Conservation (phyloP, 2,113 vertebrate genomes). For the Anser brachyrhynchus region DNA sequence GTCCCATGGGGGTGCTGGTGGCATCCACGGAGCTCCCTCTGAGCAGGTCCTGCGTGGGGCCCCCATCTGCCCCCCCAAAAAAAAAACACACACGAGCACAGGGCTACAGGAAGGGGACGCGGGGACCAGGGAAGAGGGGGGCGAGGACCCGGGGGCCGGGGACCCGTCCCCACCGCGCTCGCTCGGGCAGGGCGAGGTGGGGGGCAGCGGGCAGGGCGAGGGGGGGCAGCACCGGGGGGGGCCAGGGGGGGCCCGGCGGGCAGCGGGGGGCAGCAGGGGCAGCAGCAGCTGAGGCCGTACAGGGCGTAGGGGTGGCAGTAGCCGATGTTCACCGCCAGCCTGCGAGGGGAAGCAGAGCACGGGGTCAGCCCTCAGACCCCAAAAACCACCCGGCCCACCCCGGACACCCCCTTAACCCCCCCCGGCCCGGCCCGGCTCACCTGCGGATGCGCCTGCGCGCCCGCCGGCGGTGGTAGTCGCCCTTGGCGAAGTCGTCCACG, state of each 20-base stretch:
- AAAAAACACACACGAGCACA: no score
- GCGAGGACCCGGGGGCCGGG: background rate
- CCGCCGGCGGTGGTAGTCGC: conserved; percentile 83
- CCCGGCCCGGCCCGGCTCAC: background rate
- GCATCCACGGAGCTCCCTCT: background rate
- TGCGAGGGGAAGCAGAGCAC: background rate
- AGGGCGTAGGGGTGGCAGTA: conserved; percentile 54
- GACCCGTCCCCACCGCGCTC: background rate
- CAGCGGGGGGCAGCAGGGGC: conserved; percentile 73
- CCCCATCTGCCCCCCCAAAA: background rate
- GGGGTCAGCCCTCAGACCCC: background rate
- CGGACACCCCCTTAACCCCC: background rate
- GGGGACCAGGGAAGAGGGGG: conserved; percentile 15
- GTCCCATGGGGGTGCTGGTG: no score
- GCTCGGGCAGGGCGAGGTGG: no score
- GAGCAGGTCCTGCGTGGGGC: no score
- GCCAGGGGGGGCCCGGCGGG: background rate
- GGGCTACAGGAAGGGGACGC: background rate
- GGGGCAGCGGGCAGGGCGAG: background rate
- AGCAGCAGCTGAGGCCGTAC: conserved; percentile 34
- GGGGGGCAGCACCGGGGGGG: background rate
- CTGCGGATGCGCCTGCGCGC: conserved; percentile 78
- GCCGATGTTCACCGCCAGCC: conserved; percentile 62
- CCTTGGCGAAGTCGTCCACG: conserved; percentile 82
- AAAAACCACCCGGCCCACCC: rapidly evolving